Evolutionary conservation across 2,888 invertebrate species (phyloP).

Genomic region (Liodrosophila aerea): DNA sequence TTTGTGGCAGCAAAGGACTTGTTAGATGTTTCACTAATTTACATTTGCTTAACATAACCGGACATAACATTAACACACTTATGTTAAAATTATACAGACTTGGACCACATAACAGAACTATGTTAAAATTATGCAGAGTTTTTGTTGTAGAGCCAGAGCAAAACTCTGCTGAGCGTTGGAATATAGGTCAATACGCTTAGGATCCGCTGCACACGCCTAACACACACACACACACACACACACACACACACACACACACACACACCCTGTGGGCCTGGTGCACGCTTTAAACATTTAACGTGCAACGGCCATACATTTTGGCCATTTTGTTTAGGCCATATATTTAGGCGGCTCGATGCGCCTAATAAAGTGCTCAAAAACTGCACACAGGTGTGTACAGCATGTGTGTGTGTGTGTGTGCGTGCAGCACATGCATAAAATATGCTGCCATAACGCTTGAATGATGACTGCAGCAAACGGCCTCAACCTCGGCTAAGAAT

Average conservation of each 20-base stretch:
- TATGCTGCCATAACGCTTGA: slow-evolving; percentile 63
- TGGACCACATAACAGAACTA: no score
- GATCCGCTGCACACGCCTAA: slow-evolving; percentile 41
- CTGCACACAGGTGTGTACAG: slow-evolving; percentile 18
- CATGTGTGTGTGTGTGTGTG: slow-evolving; percentile 37
- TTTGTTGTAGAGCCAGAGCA: not conserved
- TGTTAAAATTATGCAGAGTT: no score
- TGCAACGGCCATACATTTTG: slow-evolving; percentile 51
- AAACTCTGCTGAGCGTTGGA: slow-evolving; percentile 11
- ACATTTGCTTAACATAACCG: no score
- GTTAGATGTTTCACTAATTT: no score
- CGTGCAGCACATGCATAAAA: slow-evolving; percentile 69
- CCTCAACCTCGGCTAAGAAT: not conserved
- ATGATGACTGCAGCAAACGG: slow-evolving; percentile 46
- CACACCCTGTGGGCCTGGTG: slow-evolving; percentile 32
- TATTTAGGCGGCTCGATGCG: slow-evolving; percentile 59
- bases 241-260: slow-evolving; percentile 9
- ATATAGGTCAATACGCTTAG: slow-evolving; percentile 43
- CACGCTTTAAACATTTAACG: slow-evolving; percentile 47
- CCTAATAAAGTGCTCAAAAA: slow-evolving; percentile 59
- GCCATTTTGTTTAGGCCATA: slow-evolving; percentile 57
- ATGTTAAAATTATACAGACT: no score
- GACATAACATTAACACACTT: no score
- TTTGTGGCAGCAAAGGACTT: no score
- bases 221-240: slow-evolving; percentile 16